Base-by-base conservation (phyloP, 1,140 invertebrate species). In the Homarus americanus region DNA sequence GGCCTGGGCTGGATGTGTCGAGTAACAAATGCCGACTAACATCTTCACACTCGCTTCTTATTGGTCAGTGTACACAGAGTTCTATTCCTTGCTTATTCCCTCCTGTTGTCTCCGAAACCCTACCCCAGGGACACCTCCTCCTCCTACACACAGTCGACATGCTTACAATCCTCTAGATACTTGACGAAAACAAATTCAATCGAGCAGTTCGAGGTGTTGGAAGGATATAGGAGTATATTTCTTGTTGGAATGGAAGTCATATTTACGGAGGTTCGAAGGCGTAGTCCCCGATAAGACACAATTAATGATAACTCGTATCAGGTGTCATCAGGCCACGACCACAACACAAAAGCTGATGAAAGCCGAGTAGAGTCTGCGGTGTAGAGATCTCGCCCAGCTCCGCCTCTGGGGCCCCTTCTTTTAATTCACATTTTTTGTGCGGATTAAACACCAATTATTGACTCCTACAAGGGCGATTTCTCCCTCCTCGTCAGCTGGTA, bases 1-100 rank as follows among this genome's bases (percentile, higher is more conserved):
- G 24, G 53, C 17, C 10, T 49, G 4, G 44, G 15, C 44, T 66
- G 82, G 82, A 53, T 28, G 83, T 86, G 83, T 86, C 83, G 40
- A 44, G 83, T 86, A 49, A 86, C 83, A 86, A 86, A 86, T 86
- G 83, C 83, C n/a, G 83, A 86, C 83, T 86, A 86, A 86, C 83
- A 75, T 86, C 83, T 86, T 86, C 83, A 86, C 83, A 86, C 83
- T 75, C 72, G 69, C 44, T 86, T 86, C 83, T 86, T 86, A 86
- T 86, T 86, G 83, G 83, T 73, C 83, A 86, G 20, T 75, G 38
- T 41, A 32, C 72, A 49, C 58, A 5, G 7, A 15, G 82, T 83
- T 36, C 58, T 53, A 83, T 69, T 83, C 82, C 63, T 69, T n/a
- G n/a, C n/a, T n/a, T n/a, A n/a, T n/a, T n/a, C n/a, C n/a, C n/a